Conservation (phyloP, 2,888 invertebrate species). For the Acrocyrtus sp. region DNA sequence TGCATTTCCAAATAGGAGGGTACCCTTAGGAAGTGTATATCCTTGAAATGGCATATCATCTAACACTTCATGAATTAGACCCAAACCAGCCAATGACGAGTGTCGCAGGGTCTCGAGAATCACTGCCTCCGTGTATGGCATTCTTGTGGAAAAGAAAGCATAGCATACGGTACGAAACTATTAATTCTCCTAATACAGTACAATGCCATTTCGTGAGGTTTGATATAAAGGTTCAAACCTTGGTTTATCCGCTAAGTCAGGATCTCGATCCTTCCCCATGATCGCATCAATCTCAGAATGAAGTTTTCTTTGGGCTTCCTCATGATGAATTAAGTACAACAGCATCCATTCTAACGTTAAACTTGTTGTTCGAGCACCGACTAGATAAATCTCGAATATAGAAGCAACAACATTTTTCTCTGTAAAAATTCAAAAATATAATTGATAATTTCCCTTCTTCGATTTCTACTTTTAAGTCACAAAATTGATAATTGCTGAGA, state of each 20-base stretch:
- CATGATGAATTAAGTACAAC: constrained; percentile 31
- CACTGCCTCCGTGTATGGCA: constrained; percentile 28
- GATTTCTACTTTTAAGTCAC: too few relatives aligned
- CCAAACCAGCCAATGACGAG: background rate
- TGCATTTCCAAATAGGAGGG: background rate
- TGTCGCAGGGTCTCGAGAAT: constrained; percentile 17
- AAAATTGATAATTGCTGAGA: too few relatives aligned
- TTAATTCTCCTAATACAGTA: too few relatives aligned
- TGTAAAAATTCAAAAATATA: background rate
- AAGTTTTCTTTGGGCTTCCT: constrained; percentile 40
- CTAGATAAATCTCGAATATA: background rate
- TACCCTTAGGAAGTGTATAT: background rate
- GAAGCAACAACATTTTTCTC: background rate
- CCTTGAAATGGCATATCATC: background rate
- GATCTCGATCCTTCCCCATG: constrained; percentile 1
- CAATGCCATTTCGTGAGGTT: too few relatives aligned
- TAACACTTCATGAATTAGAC: background rate
- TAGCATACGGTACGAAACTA: background rate
- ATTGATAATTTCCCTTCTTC: too few relatives aligned
- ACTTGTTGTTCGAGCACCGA: constrained; percentile 19
- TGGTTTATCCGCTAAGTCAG: background rate
- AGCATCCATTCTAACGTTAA: constrained; percentile 33
- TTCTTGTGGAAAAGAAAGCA: constrained; percentile 1
- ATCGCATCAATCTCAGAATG: constrained; percentile 45
- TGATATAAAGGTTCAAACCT: background rate